These are phyloP conservation scores for Echinarachnius parma DNA, from an alignment of 53 echinoderm and acorn worm species.

Conservation along the genomic window DNA sequence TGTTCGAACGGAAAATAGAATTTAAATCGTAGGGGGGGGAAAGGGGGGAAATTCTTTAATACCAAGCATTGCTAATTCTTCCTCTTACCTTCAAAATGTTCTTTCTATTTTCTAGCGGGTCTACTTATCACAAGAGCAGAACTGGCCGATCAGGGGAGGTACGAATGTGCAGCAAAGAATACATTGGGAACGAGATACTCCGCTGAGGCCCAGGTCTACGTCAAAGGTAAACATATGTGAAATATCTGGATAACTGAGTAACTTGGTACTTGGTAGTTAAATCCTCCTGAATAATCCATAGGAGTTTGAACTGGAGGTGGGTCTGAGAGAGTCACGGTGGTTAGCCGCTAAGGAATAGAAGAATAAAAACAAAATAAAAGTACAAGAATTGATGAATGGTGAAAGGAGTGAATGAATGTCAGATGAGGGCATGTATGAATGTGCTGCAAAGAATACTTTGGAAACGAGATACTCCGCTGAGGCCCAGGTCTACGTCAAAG, in stretches of 20 bases:
- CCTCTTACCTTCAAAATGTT: neutral
- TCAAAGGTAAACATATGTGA: constrained; percentile 97
- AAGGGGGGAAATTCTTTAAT: no score
- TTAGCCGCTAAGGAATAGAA: no score
- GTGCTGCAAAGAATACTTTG: constrained; percentile 73
- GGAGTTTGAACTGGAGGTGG: no score
- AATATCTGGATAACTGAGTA: neutral
- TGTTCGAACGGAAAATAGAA: no score
- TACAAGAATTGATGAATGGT: no score
- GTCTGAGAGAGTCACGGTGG: no score
- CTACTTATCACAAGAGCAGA: constrained; percentile 50
- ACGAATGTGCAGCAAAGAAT: constrained; percentile 81
- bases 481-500: constrained; percentile 78
- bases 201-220: constrained; percentile 55
- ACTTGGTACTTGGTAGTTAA: neutral
- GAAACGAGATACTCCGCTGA: constrained; percentile 70
- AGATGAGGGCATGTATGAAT: constrained; percentile 77
- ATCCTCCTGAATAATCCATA: no score
- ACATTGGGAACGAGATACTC: constrained; percentile 77
- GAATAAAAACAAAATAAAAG: no score
- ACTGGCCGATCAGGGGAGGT: constrained; percentile 65
- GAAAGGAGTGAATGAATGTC: constrained; percentile 15
- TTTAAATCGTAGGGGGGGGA: no score
- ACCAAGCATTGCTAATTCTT: no score
- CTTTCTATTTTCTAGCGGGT: constrained; percentile 42